Evolutionary conservation across 1,140 invertebrate genomes (phyloP).

Genomic region (Musca domestica): DNA sequence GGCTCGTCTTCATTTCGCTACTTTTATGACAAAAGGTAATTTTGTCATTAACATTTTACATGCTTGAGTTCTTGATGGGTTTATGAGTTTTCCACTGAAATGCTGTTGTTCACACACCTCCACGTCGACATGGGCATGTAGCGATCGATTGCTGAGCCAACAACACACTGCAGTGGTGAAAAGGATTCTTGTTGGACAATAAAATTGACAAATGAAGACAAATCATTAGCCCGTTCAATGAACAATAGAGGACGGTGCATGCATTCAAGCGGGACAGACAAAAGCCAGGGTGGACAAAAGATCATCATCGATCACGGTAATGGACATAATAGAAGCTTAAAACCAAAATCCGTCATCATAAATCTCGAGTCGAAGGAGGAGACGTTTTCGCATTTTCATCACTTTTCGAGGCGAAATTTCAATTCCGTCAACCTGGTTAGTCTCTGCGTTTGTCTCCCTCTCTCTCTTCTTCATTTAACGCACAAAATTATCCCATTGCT

Average conservation of each 20-base stretch:
- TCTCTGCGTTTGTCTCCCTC: background rate
- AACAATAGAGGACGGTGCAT: no score
- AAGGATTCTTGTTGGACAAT: conserved; percentile 16
- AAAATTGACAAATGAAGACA: conserved; percentile 22
- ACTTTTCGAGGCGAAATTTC: no score
- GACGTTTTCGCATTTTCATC: no score
- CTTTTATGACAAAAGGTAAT: conserved; percentile 12
- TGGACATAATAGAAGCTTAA: conserved; percentile 22
- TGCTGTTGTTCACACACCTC: conserved; percentile 18
- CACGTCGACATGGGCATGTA: background rate
- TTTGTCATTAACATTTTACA: conserved; percentile 21
- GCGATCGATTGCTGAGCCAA: no score
- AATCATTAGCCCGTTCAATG: conserved; percentile 4
- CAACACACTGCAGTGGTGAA: background rate
- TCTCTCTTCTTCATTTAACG: no score
- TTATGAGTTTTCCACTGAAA: background rate
- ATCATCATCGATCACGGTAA: conserved; percentile 22
- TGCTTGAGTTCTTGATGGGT: conserved; percentile 19
- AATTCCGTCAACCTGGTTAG: background rate
- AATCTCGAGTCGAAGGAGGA: background rate
- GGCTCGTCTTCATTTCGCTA: background rate
- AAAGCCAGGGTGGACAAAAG: background rate
- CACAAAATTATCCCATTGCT: background rate
- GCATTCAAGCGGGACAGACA: background rate
- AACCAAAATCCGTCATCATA: conserved; percentile 21